phyloP scores from a whole-genome alignment of 2,113 vertebrate genomes.

The rabbit (Oryctolagus cuniculus) region DNA sequence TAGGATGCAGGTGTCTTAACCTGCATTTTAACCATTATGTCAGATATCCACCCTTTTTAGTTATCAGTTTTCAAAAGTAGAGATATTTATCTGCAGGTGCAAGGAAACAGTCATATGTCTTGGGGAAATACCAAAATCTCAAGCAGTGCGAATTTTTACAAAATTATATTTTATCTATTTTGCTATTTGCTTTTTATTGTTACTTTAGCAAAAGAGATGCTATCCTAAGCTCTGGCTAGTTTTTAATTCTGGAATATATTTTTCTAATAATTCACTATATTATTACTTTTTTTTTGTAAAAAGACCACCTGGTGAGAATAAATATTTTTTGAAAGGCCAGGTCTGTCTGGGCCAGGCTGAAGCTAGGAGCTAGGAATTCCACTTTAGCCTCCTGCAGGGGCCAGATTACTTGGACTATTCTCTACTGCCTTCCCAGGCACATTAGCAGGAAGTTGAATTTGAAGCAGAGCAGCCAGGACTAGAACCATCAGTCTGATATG shows the following conservation, averaged over 20 bases:
- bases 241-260: constrained; percentile 18
- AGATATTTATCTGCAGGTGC: not conserved
- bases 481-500: too few relatives aligned
- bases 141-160: constrained; percentile 21
- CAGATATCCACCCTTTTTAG: not conserved
- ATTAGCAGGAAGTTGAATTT: too few relatives aligned
- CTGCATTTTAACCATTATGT: too few relatives aligned
- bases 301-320: not conserved
- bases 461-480: too few relatives aligned
- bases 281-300: constrained; percentile 13
- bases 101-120: not conserved
- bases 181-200: constrained; percentile 16
- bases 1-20: too few relatives aligned
- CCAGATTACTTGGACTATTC: too few relatives aligned
- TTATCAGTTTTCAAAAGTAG: constrained; percentile 5
- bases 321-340: too few relatives aligned
- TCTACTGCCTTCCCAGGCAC: too few relatives aligned
- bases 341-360: too few relatives aligned
- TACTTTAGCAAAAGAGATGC: constrained; percentile 14
- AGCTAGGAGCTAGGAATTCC: too few relatives aligned
- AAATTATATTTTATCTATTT: constrained; percentile 15
- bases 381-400: too few relatives aligned
- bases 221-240: constrained; percentile 19
- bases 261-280: constrained; percentile 4
- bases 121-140: constrained; percentile 32